Base-by-base conservation (phyloP, 2,797 vertebrate genomes). In the Momotus momota region DNA sequence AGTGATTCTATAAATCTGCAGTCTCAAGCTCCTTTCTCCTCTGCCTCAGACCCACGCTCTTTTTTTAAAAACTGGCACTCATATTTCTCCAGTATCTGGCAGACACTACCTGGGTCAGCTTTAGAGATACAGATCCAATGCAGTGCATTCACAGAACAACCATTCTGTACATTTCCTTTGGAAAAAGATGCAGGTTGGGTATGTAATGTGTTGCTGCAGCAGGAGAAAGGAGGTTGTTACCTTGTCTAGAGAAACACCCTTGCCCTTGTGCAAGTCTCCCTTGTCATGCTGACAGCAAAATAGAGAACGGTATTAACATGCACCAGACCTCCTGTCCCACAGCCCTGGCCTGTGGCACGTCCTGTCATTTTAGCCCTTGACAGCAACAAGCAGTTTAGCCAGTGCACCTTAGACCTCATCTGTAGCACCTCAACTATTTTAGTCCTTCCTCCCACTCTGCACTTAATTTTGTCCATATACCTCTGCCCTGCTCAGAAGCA, bases 351-450 rank as follows among this genome's bases (percentile, higher is more conserved):
- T 27, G 27, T 7, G 3, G 75, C 79, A 90, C 67, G 41, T 54
- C 46, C 43, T 86, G 67, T 23, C 55, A 62, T 81, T 88, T 73
- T 79, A 89, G 61, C 21, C 35, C 43, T 72, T 89, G 52, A 71
- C 74, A 96, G 62, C 60, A 75, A 67, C 49, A 85, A 86, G 62
- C 69, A 83, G 58, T 78, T 92, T 45, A 80, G 29, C 48, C 87
- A 85, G 60, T 54, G 55, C 51, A 81, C 55, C 65, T 90, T 13
- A 87, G 60, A 86, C 82, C 43, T 35, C 57, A 88, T n/a, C 57
- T 9, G 4, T 38, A 84, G 65, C 77, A 92, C 62, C 38, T 77
- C 71, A 48, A 43, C 64, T 89, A 70, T 90, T 94, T 88, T 18
- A 83, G 83, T 74, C 33, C 31, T 69, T 93, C 70, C 69, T 93